Evolutionary conservation across 2,888 invertebrate genomes (phyloP).

Genomic region (Lampropteryx suffumata): DNA sequence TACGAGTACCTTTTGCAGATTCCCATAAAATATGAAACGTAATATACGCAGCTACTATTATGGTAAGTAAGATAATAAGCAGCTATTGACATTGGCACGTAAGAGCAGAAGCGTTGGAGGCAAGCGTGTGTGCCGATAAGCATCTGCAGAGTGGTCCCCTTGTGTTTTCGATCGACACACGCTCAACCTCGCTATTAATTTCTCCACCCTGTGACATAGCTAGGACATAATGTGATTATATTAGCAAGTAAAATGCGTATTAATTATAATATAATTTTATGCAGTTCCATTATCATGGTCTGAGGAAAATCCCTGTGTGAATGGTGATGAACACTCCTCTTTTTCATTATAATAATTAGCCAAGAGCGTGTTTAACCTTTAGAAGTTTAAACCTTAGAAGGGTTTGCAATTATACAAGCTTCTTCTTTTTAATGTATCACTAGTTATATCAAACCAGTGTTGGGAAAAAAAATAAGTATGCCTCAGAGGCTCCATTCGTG

Average conservation of each 20-base stretch:
- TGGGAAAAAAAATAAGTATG: too few relatives aligned
- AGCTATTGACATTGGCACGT: slow-evolving; percentile 47
- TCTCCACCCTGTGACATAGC: slow-evolving; percentile 74
- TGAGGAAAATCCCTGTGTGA: slow-evolving; percentile 50
- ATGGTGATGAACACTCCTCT: slow-evolving; percentile 44
- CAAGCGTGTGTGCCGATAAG: slow-evolving; percentile 73
- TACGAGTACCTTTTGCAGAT: slow-evolving; percentile 1
- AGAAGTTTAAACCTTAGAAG: too few relatives aligned
- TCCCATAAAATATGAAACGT: slow-evolving; percentile 14
- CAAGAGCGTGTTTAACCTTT: too few relatives aligned
- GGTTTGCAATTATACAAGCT: too few relatives aligned
- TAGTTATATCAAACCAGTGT: too few relatives aligned
- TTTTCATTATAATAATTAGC: slow-evolving; percentile 31
- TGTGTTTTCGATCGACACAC: slow-evolving; percentile 70
- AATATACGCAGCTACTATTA: slow-evolving; percentile 25
- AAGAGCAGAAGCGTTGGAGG: slow-evolving; percentile 49
- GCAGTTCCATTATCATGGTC: slow-evolving; percentile 49
- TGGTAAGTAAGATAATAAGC: slow-evolving; percentile 43
- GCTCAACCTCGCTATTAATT: slow-evolving; percentile 77
- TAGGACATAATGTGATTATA: slow-evolving; percentile 78
- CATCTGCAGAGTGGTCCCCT: slow-evolving; percentile 81
- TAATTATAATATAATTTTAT: slow-evolving; percentile 58
- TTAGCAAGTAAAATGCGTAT: slow-evolving; percentile 76
- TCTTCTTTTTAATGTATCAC: too few relatives aligned
- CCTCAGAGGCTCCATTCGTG: too few relatives aligned